Conservation (phyloP, 35 echinoderm and acorn worm species). For the Heliocidaris erythrogramma region DNA sequence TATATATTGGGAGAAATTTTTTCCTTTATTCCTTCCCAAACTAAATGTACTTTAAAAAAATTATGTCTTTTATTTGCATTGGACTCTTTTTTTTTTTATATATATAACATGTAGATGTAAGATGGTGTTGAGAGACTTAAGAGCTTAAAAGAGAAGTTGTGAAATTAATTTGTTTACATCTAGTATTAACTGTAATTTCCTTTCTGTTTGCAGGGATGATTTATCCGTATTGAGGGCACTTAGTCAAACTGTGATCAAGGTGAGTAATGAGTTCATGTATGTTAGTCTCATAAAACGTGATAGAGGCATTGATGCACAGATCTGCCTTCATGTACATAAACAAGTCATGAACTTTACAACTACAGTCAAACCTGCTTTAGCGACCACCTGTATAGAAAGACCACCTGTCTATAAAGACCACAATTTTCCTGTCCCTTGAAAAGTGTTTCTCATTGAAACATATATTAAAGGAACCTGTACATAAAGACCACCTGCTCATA, state of each 20-base stretch:
- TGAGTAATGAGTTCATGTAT: background rate
- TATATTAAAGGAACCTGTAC: too few relatives aligned
- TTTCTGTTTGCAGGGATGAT: conserved; percentile 7
- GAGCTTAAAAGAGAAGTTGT: too few relatives aligned
- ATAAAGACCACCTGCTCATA: too few relatives aligned
- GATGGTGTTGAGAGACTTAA: too few relatives aligned
- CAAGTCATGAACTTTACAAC: background rate
- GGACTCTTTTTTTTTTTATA: background rate
- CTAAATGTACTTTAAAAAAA: background rate
- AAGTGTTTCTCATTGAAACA: too few relatives aligned
- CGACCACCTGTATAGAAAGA: too few relatives aligned
- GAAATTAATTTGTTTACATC: too few relatives aligned
- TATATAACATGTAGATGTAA: too few relatives aligned
- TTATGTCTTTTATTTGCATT: background rate
- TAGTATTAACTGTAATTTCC: background rate
- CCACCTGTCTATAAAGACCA: too few relatives aligned
- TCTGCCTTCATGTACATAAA: background rate
- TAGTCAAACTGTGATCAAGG: conserved; percentile 20
- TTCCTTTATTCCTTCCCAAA: background rate
- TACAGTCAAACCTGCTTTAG: too few relatives aligned
- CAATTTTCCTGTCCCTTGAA: too few relatives aligned
- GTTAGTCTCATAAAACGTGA: background rate
- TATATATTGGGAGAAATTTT: background rate
- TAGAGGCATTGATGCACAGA: background rate
- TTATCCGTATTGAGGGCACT: conserved; percentile 14